Evolutionary conservation across 2,797 vertebrate genomes (phyloP), one percentile per base, ranked within the genome.

Genomic region (Tiaroga cobitis): DNA sequence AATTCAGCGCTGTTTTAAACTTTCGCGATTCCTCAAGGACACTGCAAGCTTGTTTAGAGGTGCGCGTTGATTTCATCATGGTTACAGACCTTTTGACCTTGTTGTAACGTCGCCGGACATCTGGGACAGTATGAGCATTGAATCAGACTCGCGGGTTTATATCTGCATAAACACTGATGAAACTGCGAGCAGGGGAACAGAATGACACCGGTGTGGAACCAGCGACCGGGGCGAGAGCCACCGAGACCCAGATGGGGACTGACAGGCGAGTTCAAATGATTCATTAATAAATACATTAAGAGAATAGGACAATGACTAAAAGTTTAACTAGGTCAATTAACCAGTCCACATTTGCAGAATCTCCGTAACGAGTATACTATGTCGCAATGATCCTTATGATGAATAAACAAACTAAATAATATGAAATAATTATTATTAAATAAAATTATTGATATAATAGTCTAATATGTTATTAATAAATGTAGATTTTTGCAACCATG

Each of bases 141-240:
- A 15, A 46, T 59, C 54, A 34, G 24, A 43, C 67, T 37, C 65
- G 2, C 11, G 21, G 26, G 49, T 3, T 73, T 26, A 29, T 39
- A 34, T 39, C 29, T 19, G 65, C 83, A 59, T 37, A 37, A 61
- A 61, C 24, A 29, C 43, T 61, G 19, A 26, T 39, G 26, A 26
- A 8, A 67, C 5, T 5, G 1, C 19, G 32, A 63, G 78, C 21
- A 19, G 56, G 1, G 86, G 65, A 43, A 29, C 69, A 84, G 32
- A 84, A 95, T 95, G 94, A 93, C 89, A 29, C 91, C 93, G 3
- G 87, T 92, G 74, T 93, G 93, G 89, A 94, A 90, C 90, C 61
- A 79, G 82, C 89, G 90, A 8, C 81, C 88, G 15, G 91, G 88
- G 86, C 87, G 91, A 32, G 93, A 93, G 80, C 89, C 87, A n/a